Evolutionary conservation across 2,113 vertebrate species (phyloP).

Genomic region (Jacana jacana): DNA sequence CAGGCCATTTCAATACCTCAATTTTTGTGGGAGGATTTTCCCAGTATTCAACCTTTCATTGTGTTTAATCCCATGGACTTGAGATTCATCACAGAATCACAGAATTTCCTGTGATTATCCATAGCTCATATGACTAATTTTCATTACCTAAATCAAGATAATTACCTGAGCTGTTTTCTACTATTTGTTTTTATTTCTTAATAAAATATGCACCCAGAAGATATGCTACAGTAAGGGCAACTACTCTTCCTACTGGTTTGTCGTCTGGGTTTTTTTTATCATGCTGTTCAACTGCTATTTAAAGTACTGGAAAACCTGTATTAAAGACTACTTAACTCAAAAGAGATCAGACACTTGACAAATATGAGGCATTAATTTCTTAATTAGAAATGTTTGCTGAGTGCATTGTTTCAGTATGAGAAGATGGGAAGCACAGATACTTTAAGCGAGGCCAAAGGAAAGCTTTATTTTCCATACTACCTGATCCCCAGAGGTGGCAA

Average conservation of each 20-base stretch:
- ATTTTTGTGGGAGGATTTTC: not conserved
- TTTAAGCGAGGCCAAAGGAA: not conserved
- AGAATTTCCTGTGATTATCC: not conserved
- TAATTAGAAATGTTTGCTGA: not conserved
- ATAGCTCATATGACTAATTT: not conserved
- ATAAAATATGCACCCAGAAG: constrained; percentile 14
- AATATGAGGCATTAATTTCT: not conserved
- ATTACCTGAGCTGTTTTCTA: not conserved
- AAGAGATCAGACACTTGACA: not conserved
- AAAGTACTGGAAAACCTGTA: rapidly evolving
- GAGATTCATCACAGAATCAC: not conserved
- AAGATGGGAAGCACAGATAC: not conserved
- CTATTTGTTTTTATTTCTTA: constrained; percentile 44
- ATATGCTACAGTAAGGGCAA: not conserved
- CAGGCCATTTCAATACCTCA: not conserved
- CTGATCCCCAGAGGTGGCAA: not conserved
- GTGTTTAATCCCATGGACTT: not conserved
- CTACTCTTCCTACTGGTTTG: constrained; percentile 21
- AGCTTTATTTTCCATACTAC: not conserved
- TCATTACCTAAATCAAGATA: not conserved
- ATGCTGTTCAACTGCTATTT: not conserved
- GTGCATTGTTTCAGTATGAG: not conserved
- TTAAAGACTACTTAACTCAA: not conserved
- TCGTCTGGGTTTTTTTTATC: not conserved
- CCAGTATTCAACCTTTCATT: not conserved